Percentiles rank a stretch among this genome's conserved stretches.
Conservation (phyloP, 1,140 invertebrate species). For the Rhyzopertha dominica region DNA sequence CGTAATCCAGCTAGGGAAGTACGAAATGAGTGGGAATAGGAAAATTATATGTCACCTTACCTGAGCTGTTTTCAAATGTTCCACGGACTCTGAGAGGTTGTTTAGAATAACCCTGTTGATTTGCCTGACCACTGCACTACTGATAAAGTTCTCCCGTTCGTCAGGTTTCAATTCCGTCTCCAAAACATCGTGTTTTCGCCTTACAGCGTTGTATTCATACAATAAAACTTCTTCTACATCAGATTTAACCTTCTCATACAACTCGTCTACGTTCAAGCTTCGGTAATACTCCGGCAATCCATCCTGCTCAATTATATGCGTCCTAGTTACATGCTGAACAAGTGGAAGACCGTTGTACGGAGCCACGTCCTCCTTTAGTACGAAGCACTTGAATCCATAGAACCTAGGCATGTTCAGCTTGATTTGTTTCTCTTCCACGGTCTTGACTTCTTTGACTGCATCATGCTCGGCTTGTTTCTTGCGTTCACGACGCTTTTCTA, state of each 20-base stretch:
- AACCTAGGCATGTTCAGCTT: conserved; percentile 74
- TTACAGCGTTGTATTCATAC: conserved; percentile 43
- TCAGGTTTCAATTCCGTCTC: conserved; percentile 24
- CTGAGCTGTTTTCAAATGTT: conserved; percentile 60
- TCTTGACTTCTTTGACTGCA: conserved; percentile 58
- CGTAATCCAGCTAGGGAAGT: conserved; percentile 57
- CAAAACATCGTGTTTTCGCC: conserved; percentile 23
- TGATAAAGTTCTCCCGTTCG: conserved; percentile 45
- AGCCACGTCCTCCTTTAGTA: conserved; percentile 55
- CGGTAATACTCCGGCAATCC: conserved; percentile 54
- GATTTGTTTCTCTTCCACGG: conserved; percentile 77
- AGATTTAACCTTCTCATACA: conserved; percentile 49
- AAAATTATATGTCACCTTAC: conserved; percentile 43
- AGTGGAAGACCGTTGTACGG: conserved; percentile 64
- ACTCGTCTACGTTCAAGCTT: conserved; percentile 46
- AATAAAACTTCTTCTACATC: conserved; percentile 56
- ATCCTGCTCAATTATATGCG: conserved; percentile 53
- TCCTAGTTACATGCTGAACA: conserved; percentile 68
- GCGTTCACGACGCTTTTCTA: conserved; percentile 43
- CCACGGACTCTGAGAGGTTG: conserved; percentile 50
- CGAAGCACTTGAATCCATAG: conserved; percentile 66
- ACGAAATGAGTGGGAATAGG: conserved; percentile 7
- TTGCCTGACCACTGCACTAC: conserved; percentile 55
- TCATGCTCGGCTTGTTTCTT: conserved; percentile 49
- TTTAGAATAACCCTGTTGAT: conserved; percentile 63